These are phyloP conservation scores for Propsilocerus akamusi DNA, from an alignment of 1,140 invertebrate genomes.

Conservation along the genomic window DNA sequence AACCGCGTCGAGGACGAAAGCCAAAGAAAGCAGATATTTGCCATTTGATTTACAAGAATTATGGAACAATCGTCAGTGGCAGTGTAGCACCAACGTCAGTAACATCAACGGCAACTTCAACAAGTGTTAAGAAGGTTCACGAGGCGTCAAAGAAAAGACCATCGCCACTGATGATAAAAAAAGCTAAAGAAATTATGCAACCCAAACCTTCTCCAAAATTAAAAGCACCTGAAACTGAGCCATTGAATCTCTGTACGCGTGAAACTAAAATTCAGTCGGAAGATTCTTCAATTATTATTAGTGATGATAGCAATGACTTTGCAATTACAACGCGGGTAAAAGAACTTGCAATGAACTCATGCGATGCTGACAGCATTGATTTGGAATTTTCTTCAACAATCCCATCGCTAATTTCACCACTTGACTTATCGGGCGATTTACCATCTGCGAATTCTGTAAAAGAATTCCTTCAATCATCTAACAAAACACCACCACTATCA, in stretches of 20 bases:
- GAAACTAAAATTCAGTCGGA: conserved; percentile 20
- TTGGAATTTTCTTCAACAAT: neutral
- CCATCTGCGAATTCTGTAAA: too few species aligned
- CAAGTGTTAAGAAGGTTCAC: conserved; percentile 9
- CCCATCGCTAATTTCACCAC: neutral
- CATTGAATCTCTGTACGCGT: conserved; percentile 64
- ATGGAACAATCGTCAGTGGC: conserved; percentile 57
- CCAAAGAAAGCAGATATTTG: conserved; percentile 81
- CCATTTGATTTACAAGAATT: conserved; percentile 79
- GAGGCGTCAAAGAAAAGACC: neutral
- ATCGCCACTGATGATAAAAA: neutral
- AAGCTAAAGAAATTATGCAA: neutral
- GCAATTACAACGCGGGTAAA: neutral
- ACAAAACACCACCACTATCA: conserved; percentile 4
- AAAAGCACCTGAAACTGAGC: conserved; percentile 38
- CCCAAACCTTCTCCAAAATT: neutral
- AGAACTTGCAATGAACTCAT: neutral
- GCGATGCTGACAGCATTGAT: neutral
- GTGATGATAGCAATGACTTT: conserved; percentile 9
- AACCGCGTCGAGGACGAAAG: conserved; percentile 62
- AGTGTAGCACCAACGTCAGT: conserved; percentile 5
- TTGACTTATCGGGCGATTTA: conserved; percentile 7
- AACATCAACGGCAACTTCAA: conserved; percentile 3
- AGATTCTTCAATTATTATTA: conserved; percentile 20
- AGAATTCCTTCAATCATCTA: too few species aligned